Base-by-base conservation (phyloP, 2,888 invertebrate genomes). In the Brachyptera risi region DNA sequence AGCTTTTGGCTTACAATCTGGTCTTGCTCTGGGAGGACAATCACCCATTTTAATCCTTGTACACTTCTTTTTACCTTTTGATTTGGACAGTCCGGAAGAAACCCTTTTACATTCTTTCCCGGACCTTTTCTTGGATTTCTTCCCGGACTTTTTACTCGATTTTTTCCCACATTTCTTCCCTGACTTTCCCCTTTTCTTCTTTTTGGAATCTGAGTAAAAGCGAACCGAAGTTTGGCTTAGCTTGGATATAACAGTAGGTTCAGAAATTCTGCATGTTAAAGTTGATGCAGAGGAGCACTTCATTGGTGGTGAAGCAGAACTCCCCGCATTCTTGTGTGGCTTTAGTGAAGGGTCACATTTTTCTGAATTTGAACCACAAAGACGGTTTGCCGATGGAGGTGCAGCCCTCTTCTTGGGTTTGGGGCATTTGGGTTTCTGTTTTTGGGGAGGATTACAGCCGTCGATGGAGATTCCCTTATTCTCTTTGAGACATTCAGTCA, bases 371-470 rank as follows among this genome's bases (percentile, higher is more conserved):
- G n/a, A n/a, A n/a, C n/a, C n/a, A n/a, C n/a, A n/a, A n/a, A n/a
- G n/a, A n/a, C n/a, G n/a, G n/a, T n/a, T n/a, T n/a, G n/a, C n/a
- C n/a, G n/a, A n/a, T n/a, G n/a, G n/a, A n/a, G n/a, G n/a, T n/a
- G n/a, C n/a, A n/a, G n/a, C n/a, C n/a, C n/a, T n/a, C n/a, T n/a
- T n/a, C n/a, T n/a, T n/a, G n/a, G n/a, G n/a, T n/a, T n/a, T n/a
- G n/a, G n/a, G n/a, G n/a, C n/a, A n/a, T n/a, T n/a, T n/a, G n/a
- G n/a, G n/a, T n/a, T n/a, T n/a, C n/a, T n/a, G n/a, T n/a, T n/a
- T n/a, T n/a, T n/a, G n/a, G n/a, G 54, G 54, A 3, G 54, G 54
- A 24, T 54, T 37, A 21, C 54, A 54, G 1, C 54, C 54, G 38
- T 37, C 37, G 21, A 3, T 9, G 1, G 54, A 54, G 7, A 19